Evolutionary conservation across 2,113 vertebrate genomes (phyloP).

Genomic region (Ranitomeya imitator): DNA sequence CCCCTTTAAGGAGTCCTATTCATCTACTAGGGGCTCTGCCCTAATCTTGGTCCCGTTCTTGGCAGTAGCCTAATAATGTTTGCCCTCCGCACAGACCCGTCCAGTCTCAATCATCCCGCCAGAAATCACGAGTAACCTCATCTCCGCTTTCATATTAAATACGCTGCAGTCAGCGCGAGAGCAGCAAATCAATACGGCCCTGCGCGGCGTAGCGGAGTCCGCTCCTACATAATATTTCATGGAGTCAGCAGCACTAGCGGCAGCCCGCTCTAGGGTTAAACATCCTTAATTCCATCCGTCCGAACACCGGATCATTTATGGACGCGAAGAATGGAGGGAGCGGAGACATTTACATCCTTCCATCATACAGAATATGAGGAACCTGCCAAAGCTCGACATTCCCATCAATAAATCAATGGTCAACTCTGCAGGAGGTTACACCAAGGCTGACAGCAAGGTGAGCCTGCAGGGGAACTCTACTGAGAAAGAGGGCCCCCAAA

Average conservation of each 20-base stretch:
- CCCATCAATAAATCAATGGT: conserved; percentile 27
- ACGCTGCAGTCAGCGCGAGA: neutral
- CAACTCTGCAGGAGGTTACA: conserved; percentile 15
- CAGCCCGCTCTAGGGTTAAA: conserved; percentile 37
- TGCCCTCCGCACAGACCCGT: neutral
- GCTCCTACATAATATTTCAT: conserved; percentile 39
- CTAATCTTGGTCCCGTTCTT: no score
- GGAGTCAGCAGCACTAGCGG: conserved; percentile 4
- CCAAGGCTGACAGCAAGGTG: conserved; percentile 10
- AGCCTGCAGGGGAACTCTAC: neutral
- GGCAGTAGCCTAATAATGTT: no score
- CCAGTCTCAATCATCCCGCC: neutral
- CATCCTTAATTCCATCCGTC: conserved; percentile 31
- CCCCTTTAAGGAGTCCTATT: no score
- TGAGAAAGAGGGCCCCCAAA: neutral
- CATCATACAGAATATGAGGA: conserved; percentile 29
- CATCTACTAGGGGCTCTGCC: no score
- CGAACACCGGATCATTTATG: conserved; percentile 22
- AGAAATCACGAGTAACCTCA: neutral
- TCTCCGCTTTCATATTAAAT: neutral
- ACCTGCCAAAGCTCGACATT: conserved; percentile 20
- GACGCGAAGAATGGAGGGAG: neutral
- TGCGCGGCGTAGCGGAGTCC: neutral
- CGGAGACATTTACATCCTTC: conserved; percentile 36
- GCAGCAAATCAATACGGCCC: conserved; percentile 7